Evolutionary conservation across 2,113 vertebrate genomes (phyloP).

Genomic region (Dipodomys spectabilis): DNA sequence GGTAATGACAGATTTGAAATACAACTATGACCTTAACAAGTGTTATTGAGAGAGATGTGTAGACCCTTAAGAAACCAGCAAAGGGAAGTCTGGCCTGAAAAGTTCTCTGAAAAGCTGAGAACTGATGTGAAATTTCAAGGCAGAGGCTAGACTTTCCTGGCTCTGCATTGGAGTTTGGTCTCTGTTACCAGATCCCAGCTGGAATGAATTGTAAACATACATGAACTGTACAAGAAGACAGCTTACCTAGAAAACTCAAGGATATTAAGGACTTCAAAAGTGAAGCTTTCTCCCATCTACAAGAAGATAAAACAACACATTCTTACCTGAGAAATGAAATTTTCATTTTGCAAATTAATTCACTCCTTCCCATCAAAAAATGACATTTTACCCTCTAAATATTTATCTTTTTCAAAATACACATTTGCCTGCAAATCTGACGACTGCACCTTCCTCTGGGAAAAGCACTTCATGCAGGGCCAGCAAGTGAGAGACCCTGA

Average conservation of each 20-base stretch:
- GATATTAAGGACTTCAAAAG: constrained; percentile 93
- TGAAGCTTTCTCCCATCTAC: constrained; percentile 92
- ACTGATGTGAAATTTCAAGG: background rate
- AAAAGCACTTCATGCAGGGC: background rate
- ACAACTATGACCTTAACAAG: too few species aligned
- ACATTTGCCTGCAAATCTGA: accelerated
- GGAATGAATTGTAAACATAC: background rate
- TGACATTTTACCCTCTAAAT: background rate
- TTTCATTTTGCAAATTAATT: background rate
- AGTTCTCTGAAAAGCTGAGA: background rate
- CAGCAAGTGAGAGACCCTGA: too few species aligned
- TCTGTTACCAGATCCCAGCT: background rate
- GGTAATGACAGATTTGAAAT: too few species aligned
- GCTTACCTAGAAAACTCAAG: constrained; percentile 96
- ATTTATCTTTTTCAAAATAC: background rate
- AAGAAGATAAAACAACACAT: constrained; percentile 73
- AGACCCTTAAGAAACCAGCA: background rate
- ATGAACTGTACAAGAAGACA: background rate
- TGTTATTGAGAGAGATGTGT: too few species aligned
- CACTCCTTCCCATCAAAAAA: background rate
- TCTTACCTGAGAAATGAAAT: background rate
- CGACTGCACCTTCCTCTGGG: constrained; percentile 77
- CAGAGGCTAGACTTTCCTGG: background rate
- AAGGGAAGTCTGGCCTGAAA: background rate
- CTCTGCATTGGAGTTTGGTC: background rate